A percentile compares a stretch with the other conserved stretches of the same genome.
phyloP scores from a whole-genome alignment of 2,113 vertebrate species.

The Psittacula cyanocephala region DNA sequence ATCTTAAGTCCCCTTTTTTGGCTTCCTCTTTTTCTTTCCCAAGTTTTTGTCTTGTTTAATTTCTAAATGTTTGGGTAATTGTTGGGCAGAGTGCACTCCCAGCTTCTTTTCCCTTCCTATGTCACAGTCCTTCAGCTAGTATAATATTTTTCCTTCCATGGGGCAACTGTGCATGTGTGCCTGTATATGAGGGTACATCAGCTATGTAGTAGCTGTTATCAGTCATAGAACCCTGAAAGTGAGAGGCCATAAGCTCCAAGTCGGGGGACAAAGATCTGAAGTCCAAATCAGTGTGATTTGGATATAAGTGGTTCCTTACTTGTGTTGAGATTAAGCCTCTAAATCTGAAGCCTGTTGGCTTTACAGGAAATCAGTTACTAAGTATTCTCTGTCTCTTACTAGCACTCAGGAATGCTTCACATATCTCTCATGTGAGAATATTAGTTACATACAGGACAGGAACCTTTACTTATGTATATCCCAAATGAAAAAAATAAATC shows the following conservation, averaged over 20 bases:
- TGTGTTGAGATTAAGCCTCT: not conserved
- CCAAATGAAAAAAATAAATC: not conserved
- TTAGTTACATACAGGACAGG: not conserved
- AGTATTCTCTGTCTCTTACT: not conserved
- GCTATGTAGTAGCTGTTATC: accelerated
- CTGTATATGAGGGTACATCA: not conserved
- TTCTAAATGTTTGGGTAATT: not conserved
- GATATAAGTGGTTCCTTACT: not conserved
- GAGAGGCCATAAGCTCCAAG: not conserved
- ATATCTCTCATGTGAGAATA: not conserved
- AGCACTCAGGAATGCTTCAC: not conserved
- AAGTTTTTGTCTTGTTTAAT: not conserved
- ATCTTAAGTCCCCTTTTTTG: not conserved
- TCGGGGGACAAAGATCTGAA: not conserved
- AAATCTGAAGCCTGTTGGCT: not conserved
- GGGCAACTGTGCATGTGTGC: accelerated
- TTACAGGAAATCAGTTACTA: not conserved
- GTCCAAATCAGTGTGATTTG: not conserved
- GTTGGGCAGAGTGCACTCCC: accelerated
- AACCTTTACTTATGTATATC: not conserved
- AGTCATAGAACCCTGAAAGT: not conserved
- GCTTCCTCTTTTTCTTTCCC: not conserved
- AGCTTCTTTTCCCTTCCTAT: not conserved
- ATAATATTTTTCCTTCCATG: not conserved
- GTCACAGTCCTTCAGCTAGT: not conserved